A percentile compares a stretch with the other conserved stretches of the same genome.
Conservation (phyloP, 2,797 vertebrate species). For the Anabas testudineus region DNA sequence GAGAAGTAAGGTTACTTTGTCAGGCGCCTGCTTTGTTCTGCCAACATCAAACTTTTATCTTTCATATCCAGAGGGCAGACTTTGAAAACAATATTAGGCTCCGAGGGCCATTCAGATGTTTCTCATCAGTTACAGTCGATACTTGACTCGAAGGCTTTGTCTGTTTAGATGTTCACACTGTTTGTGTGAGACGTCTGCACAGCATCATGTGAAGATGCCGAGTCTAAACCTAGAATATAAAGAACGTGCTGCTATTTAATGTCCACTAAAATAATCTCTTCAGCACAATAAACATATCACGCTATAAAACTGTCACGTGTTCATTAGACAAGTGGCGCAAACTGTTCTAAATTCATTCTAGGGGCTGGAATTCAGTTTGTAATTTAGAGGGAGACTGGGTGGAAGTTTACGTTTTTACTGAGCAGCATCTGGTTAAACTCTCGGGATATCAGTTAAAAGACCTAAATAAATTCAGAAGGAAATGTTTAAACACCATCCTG, state of each 20-base stretch:
- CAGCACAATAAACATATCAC: background rate
- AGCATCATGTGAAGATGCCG: background rate
- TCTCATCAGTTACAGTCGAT: conserved; percentile 28
- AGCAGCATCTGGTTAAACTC: no score
- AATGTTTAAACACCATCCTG: background rate
- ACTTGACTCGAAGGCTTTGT: conserved; percentile 8
- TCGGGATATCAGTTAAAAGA: no score
- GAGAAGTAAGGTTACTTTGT: conserved; percentile 53
- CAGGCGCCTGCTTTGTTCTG: conserved; percentile 42
- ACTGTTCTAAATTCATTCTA: no score
- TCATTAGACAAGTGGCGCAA: no score
- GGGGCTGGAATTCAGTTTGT: no score
- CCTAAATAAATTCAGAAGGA: no score
- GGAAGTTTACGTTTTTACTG: no score
- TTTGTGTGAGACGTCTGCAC: no score
- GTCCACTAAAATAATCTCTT: background rate
- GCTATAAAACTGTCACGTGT: no score
- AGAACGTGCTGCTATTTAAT: no score
- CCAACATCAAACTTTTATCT: conserved; percentile 49
- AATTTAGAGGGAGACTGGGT: no score
- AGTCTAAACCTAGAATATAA: background rate
- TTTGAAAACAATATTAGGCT: conserved; percentile 58
- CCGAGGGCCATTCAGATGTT: conserved; percentile 36
- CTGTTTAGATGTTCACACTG: conserved; percentile 22
- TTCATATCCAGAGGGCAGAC: conserved; percentile 47